phyloP scores from a whole-genome alignment of 2,113 vertebrate genomes.

The Myrmecobius fasciatus region DNA sequence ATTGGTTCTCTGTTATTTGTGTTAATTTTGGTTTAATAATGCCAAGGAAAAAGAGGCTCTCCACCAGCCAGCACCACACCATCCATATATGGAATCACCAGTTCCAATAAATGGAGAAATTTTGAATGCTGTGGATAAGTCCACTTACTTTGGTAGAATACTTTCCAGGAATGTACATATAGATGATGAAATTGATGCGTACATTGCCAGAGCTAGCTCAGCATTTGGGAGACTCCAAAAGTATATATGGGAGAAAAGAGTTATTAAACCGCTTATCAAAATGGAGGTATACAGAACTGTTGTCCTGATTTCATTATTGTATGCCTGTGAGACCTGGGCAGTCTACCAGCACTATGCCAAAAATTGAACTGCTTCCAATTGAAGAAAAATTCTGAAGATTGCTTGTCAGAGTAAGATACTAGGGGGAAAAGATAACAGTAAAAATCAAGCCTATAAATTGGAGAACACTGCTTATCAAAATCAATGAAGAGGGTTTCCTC shows the following conservation, averaged over 20 bases:
- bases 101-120: not conserved
- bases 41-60: not conserved
- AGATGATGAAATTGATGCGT: not conserved
- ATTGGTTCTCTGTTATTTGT: not conserved
- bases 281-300: not conserved
- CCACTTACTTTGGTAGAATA: not conserved
- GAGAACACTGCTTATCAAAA: not conserved
- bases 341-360: not conserved
- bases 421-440: not conserved
- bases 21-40: not conserved
- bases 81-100: not conserved
- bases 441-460: not conserved
- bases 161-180: not conserved
- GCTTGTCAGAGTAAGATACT: not conserved
- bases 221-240: not conserved
- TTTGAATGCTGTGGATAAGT: not conserved
- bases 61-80: not conserved
- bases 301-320: not conserved
- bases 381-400: not conserved
- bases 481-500: not conserved
- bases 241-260: not conserved
- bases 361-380: not conserved
- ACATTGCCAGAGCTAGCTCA: not conserved
- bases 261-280: not conserved
- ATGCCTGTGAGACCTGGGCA: not conserved